phyloP scores from a whole-genome alignment of 2,888 invertebrate genomes.

The Amorpha juglandis region DNA sequence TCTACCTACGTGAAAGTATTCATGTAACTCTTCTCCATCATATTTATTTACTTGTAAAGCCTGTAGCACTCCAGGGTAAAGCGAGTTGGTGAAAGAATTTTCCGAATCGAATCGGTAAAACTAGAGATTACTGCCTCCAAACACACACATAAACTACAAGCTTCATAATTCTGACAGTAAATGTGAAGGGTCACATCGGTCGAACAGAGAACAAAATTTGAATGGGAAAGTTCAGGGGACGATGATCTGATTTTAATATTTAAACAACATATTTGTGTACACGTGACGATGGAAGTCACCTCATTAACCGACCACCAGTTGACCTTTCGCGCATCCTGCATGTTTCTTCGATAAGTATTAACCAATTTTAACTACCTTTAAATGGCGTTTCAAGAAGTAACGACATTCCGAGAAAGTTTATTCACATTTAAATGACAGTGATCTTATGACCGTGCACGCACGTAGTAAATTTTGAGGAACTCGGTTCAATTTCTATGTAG shows the following conservation, averaged over 20 bases:
- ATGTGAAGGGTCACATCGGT: conserved; percentile 1
- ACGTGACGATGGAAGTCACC: conserved; percentile 57
- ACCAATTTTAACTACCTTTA: conserved; percentile 22
- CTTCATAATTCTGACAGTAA: not conserved
- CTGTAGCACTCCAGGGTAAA: no score
- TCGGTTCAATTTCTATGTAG: no score
- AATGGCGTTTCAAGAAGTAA: not conserved
- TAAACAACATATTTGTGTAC: conserved; percentile 18
- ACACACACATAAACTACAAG: no score
- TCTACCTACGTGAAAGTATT: no score
- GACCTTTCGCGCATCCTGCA: conserved; percentile 69
- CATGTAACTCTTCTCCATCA: no score
- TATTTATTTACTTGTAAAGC: no score
- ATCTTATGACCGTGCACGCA: no score
- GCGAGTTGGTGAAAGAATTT: no score
- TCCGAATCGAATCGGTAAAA: no score
- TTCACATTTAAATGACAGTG: not conserved
- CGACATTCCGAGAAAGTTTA: conserved; percentile 1
- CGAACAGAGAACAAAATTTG: not conserved
- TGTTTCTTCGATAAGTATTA: conserved; percentile 45
- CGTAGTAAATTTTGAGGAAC: no score
- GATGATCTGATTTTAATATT: conserved; percentile 16
- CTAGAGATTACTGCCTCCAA: no score
- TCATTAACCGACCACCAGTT: conserved; percentile 65
- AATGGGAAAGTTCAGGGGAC: not conserved